These are phyloP conservation scores for Lichenostomus cassidix DNA, from an alignment of 2,113 vertebrate species.

Conservation along the genomic window DNA sequence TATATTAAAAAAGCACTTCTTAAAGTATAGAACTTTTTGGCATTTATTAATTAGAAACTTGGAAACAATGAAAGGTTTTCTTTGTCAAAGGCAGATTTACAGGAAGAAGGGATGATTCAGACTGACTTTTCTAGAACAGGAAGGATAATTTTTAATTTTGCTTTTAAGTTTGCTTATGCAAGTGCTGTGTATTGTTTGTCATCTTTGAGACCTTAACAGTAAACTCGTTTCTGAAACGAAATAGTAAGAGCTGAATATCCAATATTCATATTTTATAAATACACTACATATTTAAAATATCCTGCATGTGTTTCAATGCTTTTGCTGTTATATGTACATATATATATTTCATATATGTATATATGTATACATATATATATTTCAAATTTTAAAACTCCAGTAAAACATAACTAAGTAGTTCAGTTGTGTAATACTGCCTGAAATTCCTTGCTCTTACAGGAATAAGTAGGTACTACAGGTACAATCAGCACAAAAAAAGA, in stretches of 20 bases:
- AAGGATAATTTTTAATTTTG: conserved; percentile 3
- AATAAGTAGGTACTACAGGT: neutral
- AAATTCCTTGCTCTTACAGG: neutral
- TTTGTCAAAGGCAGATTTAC: neutral
- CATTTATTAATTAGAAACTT: neutral
- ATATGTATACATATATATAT: neutral
- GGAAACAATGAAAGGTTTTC: neutral
- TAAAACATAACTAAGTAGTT: neutral
- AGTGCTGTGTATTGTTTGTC: neutral
- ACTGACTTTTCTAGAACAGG: neutral
- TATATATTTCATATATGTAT: too few species aligned
- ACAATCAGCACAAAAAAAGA: neutral
- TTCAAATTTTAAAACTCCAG: neutral
- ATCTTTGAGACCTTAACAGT: neutral
- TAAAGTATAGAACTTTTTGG: neutral
- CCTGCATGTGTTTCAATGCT: neutral
- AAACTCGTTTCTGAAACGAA: neutral
- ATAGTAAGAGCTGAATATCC: neutral
- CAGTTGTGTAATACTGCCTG: neutral
- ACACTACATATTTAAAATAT: neutral
- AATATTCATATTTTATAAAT: neutral
- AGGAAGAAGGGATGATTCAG: conserved; percentile 12
- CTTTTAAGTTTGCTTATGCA: neutral
- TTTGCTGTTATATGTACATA: neutral
- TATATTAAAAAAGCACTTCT: neutral